Evolutionary conservation across 2,113 vertebrate genomes (phyloP).

Genomic region (Euleptes europaea): DNA sequence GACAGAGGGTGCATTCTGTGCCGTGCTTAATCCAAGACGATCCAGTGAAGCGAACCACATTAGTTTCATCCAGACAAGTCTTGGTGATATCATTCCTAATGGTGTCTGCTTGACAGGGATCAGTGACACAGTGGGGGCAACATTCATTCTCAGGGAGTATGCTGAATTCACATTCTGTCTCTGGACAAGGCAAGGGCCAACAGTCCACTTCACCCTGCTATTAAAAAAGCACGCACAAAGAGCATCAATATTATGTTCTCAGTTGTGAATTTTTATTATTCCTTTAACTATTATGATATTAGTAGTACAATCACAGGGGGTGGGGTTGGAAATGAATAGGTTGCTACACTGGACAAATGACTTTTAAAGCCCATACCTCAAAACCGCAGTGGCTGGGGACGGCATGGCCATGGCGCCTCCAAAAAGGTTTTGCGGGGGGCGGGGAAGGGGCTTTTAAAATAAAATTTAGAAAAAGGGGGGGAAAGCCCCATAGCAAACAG

Average conservation of each 20-base stretch:
- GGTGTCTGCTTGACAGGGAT: conserved; percentile 94
- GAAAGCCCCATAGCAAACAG: too few species aligned
- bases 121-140: conserved; percentile 89
- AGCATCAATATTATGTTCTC: neutral
- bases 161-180: conserved; percentile 92
- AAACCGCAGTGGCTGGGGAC: too few species aligned
- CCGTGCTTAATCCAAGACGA: conserved; percentile 97
- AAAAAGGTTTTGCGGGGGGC: too few species aligned
- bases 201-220: conserved; percentile 98
- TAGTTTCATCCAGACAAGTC: conserved; percentile 92
- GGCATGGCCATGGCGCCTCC: too few species aligned
- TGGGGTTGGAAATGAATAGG: neutral
- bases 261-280: neutral
- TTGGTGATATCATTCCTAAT: conserved; percentile 95
- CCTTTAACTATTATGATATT: neutral
- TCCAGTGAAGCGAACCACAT: conserved; percentile 92
- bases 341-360: neutral
- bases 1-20: conserved; percentile 95
- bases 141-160: conserved; percentile 91
- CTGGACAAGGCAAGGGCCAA: conserved; percentile 92
- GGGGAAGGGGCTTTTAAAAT: too few species aligned
- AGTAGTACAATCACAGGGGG: neutral
- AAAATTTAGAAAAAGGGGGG: too few species aligned
- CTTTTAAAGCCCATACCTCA: too few species aligned
- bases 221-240: neutral